Evolutionary conservation across 2,888 invertebrate species (phyloP).

Genomic region (Ophioninae sp.): DNA sequence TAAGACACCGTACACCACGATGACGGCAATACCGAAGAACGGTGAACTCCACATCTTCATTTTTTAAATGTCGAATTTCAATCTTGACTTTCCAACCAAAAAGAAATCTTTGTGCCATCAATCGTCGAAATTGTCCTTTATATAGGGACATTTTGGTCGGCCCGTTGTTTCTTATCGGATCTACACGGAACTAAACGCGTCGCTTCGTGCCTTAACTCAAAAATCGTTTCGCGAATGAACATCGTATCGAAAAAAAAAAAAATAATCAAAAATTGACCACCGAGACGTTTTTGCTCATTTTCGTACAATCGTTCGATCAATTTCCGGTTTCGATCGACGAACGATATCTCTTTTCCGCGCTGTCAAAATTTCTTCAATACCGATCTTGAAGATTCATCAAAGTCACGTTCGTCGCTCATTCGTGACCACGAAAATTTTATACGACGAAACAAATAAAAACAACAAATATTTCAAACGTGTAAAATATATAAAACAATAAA

Average conservation of each 20-base stretch:
- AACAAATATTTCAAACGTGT: not conserved
- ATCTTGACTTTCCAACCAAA: not conserved
- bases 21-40: not conserved
- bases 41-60: not conserved
- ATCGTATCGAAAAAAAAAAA: not conserved
- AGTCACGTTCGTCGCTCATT: not conserved
- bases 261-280: not conserved
- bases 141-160: not conserved
- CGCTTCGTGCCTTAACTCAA: conserved; percentile 18
- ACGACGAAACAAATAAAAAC: not conserved
- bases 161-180: not conserved
- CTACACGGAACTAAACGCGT: not conserved
- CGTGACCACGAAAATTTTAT: not conserved
- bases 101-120: not conserved
- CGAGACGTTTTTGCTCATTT: not conserved
- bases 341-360: not conserved
- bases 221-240: not conserved
- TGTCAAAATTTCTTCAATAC: no score
- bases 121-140: not conserved
- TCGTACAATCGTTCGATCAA: not conserved
- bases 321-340: not conserved
- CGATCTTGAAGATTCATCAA: not conserved
- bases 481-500: not conserved
- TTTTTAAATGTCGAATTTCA: no score
- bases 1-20: not conserved